These are phyloP conservation scores for Dermatemys mawii DNA, from an alignment of 2,113 vertebrate genomes.

Conservation along the genomic window DNA sequence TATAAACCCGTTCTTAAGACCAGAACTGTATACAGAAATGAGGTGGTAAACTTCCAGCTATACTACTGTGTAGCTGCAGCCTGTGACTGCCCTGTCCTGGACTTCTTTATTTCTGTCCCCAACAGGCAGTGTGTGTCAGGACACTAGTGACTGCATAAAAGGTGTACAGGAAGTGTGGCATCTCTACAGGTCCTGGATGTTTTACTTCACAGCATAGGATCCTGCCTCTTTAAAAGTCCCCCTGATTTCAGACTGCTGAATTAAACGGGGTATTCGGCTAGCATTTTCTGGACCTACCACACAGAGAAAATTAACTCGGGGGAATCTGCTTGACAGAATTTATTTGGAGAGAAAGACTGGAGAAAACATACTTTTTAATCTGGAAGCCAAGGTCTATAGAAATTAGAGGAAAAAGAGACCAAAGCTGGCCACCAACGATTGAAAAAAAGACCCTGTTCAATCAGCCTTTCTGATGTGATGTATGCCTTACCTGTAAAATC, in stretches of 20 bases:
- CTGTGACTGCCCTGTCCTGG: not conserved
- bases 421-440: not conserved
- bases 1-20: not conserved
- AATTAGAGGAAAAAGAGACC: not conserved
- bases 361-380: not conserved
- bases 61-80: not conserved
- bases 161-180: not conserved
- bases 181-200: not conserved
- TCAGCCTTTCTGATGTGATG: not conserved
- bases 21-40: not conserved
- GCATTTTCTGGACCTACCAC: not conserved
- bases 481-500: not conserved
- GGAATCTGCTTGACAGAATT: not conserved
- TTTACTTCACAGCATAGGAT: rapidly evolving
- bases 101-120: not conserved
- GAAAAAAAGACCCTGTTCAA: not conserved
- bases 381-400: not conserved
- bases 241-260: not conserved
- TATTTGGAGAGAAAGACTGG: not conserved
- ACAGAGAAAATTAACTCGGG: not conserved
- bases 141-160: not conserved
- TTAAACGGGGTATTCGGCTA: not conserved
- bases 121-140: not conserved
- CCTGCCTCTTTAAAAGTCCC: not conserved
- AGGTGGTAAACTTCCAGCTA: not conserved